Evolutionary conservation across 2,113 vertebrate species (phyloP).

Genomic region (Prunella himalayana): DNA sequence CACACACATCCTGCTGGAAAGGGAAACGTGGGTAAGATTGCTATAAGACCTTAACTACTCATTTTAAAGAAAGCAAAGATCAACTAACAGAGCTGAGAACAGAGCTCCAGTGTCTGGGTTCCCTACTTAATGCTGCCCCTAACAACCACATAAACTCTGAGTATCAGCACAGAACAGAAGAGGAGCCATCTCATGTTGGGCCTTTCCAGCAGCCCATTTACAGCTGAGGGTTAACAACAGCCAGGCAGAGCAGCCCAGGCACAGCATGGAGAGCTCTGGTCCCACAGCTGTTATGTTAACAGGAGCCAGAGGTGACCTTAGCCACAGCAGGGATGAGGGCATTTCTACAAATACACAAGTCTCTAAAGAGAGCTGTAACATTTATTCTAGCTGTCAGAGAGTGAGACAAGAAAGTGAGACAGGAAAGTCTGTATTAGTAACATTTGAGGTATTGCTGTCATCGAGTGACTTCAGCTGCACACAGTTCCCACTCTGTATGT

Average conservation of each 20-base stretch:
- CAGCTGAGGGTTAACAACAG: background rate
- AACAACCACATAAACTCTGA: background rate
- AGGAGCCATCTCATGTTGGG: background rate
- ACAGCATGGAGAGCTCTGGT: background rate
- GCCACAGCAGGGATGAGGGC: background rate
- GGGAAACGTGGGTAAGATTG: background rate
- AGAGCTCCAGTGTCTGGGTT: background rate
- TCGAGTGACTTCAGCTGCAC: background rate
- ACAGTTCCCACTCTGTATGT: accelerated
- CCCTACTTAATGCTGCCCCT: background rate
- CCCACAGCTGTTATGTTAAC: background rate
- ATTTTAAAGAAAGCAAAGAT: background rate
- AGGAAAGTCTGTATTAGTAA: background rate
- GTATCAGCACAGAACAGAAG: background rate
- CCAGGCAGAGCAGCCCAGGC: background rate
- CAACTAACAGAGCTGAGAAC: background rate
- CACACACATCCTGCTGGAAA: background rate
- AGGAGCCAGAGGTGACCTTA: background rate
- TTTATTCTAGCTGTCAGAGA: background rate
- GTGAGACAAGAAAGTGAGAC: background rate
- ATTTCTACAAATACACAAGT: background rate
- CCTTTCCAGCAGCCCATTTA: background rate
- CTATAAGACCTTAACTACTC: background rate
- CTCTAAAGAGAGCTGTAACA: background rate
- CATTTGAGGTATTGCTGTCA: background rate